Base-by-base conservation (phyloP, 2,113 vertebrate species). In the Genyomyrus donnyi region DNA sequence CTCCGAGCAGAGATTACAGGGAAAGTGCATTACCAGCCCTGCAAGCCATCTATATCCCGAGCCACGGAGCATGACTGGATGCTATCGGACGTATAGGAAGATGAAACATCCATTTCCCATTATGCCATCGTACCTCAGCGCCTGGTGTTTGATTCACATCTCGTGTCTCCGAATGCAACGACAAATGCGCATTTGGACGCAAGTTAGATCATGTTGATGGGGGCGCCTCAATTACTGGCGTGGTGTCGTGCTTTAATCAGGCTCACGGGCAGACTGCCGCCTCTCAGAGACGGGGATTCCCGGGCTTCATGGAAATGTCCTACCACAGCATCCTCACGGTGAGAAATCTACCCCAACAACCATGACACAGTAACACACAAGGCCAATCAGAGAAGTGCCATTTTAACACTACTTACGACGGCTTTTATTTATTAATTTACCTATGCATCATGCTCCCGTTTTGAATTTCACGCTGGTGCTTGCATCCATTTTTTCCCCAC, bases 31-130 rank as follows among this genome's bases (percentile, higher is more conserved):
- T 93, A 94, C 93, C 91, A 91, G 94, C 94, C 93, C 94, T 89
- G 91, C 95, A 3, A 94, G 93, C 95, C 94, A 94, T 95, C 92
- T 91, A 92, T 95, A 94, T 94, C 94, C 95, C 84, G 92, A 92
- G 92, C 93, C 92, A 92, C 21, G 56, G 74, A 39, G 39, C 87
- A 90, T 46, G 48, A 87, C n/a, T 50, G 56, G 4, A 49, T 91
- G 90, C 90, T 94, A 89, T 89, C 88, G 93, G 93, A 93, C 93
- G 93, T 66, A 89, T 91, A 91, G 80, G 88, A 89, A 49, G 91
- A 93, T 93, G 93, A 95, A 94, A 95, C 94, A 94, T 94, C 93
- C 89, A 94, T 94, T 94, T 94, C 93, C 91, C 89, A 89, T 91
- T 85, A 92, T 66, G 62, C 91, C 93, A 92, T 94, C 93, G 92